Evolutionary conservation across 2,888 invertebrate species (phyloP), one percentile per base, ranked within the genome.

Genomic region (Orthonychiurus folsomi): DNA sequence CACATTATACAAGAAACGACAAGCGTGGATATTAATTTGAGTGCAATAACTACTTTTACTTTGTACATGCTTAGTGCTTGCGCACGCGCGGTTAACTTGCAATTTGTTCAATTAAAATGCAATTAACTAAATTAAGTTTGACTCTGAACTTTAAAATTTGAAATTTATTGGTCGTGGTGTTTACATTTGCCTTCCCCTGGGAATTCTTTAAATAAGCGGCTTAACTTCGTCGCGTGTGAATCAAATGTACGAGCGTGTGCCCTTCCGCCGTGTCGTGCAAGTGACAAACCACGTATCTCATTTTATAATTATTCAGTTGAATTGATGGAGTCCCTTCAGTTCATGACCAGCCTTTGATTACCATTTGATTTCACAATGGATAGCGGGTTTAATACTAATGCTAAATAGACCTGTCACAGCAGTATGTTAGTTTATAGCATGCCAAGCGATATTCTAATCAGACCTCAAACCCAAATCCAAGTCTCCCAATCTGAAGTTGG

Each of bases 111-210:
- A 37, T 15, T 37, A 37, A 37, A 37, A 9, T 37, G n/a, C n/a
- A 37, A 37, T 37, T 37, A 37, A 37, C 37, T 37, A 37, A 37
- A n/a, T n/a, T n/a, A n/a, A n/a, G n/a, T n/a, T n/a, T n/a, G n/a
- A n/a, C n/a, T n/a, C n/a, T n/a, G n/a, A n/a, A n/a, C n/a, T n/a
- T n/a, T n/a, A n/a, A n/a, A n/a, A n/a, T n/a, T n/a, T n/a, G n/a
- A n/a, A n/a, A n/a, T n/a, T n/a, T n/a, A n/a, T n/a, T n/a, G n/a
- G n/a, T n/a, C n/a, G n/a, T n/a, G n/a, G n/a, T n/a, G n/a, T n/a
- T n/a, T n/a, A n/a, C n/a, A n/a, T n/a, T n/a, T n/a, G n/a, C n/a
- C n/a, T n/a, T n/a, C n/a, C n/a, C n/a, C n/a, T n/a, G n/a, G n/a
- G n/a, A n/a, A n/a, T n/a, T n/a, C n/a, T n/a, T n/a, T n/a, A n/a